Evolutionary conservation across 2,113 vertebrate genomes (phyloP).

Genomic region (Xiphorhynchus elegans): DNA sequence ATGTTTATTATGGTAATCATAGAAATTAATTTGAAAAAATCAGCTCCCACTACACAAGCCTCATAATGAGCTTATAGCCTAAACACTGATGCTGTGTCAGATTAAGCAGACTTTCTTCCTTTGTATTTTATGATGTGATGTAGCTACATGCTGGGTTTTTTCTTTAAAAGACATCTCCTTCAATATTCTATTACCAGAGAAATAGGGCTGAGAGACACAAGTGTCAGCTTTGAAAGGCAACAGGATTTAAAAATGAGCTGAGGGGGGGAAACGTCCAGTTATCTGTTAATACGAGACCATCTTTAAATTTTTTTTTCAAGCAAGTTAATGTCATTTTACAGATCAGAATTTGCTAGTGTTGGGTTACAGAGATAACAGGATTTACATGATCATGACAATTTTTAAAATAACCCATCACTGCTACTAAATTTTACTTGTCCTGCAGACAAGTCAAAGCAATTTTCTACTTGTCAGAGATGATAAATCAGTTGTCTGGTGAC

Average conservation of each 20-base stretch:
- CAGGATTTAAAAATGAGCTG: constrained; percentile 31
- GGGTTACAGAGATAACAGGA: constrained; percentile 47
- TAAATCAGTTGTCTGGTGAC: constrained; percentile 39
- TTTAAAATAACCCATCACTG: constrained; percentile 19
- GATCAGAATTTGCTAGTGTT: not conserved
- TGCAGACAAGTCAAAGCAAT: constrained; percentile 51
- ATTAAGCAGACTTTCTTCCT: constrained; percentile 20
- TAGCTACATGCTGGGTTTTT: not conserved
- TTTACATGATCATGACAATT: constrained; percentile 50
- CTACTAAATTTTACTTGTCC: constrained; percentile 48
- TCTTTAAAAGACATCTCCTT: not conserved
- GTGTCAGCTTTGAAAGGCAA: constrained; percentile 25
- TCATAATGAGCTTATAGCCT: constrained; percentile 36
- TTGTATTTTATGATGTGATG: not conserved
- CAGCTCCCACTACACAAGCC: constrained; percentile 3
- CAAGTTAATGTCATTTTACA: constrained; percentile 28
- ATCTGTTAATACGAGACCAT: not conserved
- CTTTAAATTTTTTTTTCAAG: not conserved
- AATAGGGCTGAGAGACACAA: not conserved
- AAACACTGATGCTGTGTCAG: constrained; percentile 34
- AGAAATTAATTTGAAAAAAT: constrained; percentile 56
- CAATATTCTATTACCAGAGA: not conserved
- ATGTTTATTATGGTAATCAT: constrained; percentile 51
- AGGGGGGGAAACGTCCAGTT: not conserved
- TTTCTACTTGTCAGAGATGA: constrained; percentile 46